A percentile compares a stretch with the other conserved stretches of the same genome.
phyloP scores from a whole-genome alignment of 2,888 invertebrate genomes.

The Gortyna flavago region DNA sequence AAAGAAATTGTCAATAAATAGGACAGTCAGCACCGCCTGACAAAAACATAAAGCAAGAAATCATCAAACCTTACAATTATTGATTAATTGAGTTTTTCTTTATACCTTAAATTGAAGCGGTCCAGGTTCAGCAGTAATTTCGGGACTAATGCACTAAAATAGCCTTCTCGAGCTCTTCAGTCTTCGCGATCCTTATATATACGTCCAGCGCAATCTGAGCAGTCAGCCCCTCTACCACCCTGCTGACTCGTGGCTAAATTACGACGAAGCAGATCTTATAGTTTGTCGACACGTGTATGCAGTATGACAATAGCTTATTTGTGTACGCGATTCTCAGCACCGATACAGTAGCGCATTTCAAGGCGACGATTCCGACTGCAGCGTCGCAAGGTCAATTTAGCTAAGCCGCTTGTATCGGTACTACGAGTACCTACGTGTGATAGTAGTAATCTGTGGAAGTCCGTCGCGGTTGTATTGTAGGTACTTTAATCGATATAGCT shows the following conservation, averaged over 20 bases:
- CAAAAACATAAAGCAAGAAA: not conserved
- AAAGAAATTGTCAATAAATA: conserved; percentile 6
- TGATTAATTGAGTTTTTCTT: not conserved
- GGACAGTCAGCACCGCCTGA: not conserved
- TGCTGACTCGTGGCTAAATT: not conserved
- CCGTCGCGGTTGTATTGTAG: not conserved
- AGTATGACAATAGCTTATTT: not conserved
- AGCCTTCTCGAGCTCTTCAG: not conserved
- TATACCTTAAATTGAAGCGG: not conserved
- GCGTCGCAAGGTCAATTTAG: conserved; percentile 57
- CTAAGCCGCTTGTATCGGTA: conserved; percentile 20
- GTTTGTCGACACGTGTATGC: conserved; percentile 5
- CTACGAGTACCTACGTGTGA: conserved; percentile 21
- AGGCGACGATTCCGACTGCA: conserved; percentile 61
- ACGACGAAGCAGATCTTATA: conserved; percentile 5
- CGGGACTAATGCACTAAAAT: not conserved
- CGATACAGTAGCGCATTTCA: conserved; percentile 37
- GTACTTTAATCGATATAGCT: conserved; percentile 38
- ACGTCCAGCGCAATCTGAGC: too few species aligned
- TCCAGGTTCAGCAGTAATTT: not conserved
- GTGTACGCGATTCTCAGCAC: not conserved
- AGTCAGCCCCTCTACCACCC: not conserved
- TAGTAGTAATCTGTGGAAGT: conserved; percentile 36
- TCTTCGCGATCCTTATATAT: not conserved
- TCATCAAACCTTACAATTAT: not conserved